Conservation (phyloP, 2,797 vertebrate species). For the Brachyalestes nurse region DNA sequence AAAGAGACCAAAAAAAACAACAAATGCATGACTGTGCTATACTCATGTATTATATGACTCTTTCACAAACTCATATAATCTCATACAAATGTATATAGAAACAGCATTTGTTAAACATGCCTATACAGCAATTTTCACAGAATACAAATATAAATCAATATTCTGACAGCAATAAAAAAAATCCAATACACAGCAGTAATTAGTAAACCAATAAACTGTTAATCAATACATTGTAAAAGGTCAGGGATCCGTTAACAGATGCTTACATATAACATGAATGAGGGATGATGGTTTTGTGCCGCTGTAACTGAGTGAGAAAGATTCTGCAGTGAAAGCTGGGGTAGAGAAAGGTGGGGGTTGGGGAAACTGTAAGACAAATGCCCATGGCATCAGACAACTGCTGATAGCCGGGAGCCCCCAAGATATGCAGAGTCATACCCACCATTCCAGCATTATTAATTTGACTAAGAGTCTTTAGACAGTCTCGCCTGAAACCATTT, state of each 20-base stretch:
- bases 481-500: slow-evolving; percentile 37
- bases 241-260: background rate
- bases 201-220: too few relatives aligned
- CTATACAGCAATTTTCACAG: background rate
- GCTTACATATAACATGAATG: background rate
- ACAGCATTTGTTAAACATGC: background rate
- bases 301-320: background rate
- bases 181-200: background rate
- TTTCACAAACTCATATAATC: background rate
- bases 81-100: too few relatives aligned
- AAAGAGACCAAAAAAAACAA: background rate
- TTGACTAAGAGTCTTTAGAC: slow-evolving; percentile 49
- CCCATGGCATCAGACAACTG: slow-evolving; percentile 18
- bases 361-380: background rate
- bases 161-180: background rate
- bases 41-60: background rate
- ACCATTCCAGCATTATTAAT: slow-evolving; percentile 46
- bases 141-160: background rate
- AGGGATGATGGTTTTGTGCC: background rate
- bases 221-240: background rate
- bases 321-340: background rate
- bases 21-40: background rate
- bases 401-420: slow-evolving; percentile 38
- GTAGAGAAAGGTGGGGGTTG: background rate
- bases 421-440: slow-evolving; percentile 46